Conservation (phyloP, 2,797 vertebrate genomes). For the Zenarchopterus dispar region DNA sequence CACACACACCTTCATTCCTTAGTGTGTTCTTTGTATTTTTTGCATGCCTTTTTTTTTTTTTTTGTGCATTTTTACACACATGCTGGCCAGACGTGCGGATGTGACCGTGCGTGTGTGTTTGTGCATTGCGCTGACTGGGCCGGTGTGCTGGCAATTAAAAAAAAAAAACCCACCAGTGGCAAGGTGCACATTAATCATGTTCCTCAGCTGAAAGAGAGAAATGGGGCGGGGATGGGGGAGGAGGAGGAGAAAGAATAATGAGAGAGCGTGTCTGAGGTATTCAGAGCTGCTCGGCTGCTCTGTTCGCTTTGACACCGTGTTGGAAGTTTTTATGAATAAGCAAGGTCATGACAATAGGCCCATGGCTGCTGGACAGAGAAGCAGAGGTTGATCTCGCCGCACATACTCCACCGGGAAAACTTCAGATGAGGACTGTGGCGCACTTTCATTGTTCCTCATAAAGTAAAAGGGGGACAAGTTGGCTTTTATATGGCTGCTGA, state of each 20-base stretch:
- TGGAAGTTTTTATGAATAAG: slow-evolving; percentile 71
- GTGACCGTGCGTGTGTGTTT: slow-evolving; percentile 27
- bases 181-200: slow-evolving; percentile 81
- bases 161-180: slow-evolving; percentile 81
- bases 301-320: slow-evolving; percentile 66
- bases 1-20: slow-evolving; percentile 25
- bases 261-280: slow-evolving; percentile 70
- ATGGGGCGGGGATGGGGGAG: slow-evolving; percentile 69
- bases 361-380: slow-evolving; percentile 41
- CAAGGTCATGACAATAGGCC: slow-evolving; percentile 66
- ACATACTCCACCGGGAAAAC: slow-evolving; percentile 22
- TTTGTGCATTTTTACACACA: not conserved
- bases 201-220: slow-evolving; percentile 81
- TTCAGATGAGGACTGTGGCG: slow-evolving; percentile 37
- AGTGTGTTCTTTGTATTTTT: slow-evolving; percentile 22
- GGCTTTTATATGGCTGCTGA: no score
- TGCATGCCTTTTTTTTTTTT: slow-evolving; percentile 37
- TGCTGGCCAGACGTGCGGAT: slow-evolving; percentile 1
- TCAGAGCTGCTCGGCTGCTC: slow-evolving; percentile 64
- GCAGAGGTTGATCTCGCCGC: slow-evolving; percentile 37
- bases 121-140: slow-evolving; percentile 77
- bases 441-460: slow-evolving; percentile 43
- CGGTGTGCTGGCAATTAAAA: slow-evolving; percentile 84
- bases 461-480: slow-evolving; percentile 1
- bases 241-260: slow-evolving; percentile 71